Conservation (phyloP, 2,113 vertebrate species). For the Amblyornis subalaris region DNA sequence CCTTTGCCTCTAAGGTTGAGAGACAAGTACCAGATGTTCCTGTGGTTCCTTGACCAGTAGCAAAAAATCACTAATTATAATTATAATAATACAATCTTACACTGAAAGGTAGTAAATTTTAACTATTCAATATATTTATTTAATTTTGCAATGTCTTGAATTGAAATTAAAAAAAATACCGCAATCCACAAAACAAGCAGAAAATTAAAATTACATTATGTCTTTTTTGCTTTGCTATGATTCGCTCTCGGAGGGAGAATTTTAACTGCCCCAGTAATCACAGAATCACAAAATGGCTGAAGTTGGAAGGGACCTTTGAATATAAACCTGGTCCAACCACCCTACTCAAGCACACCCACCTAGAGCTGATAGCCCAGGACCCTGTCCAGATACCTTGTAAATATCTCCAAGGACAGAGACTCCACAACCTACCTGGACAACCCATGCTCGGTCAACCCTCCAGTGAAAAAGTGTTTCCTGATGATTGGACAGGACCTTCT, state of each 20-base stretch:
- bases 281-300: not conserved
- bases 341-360: not conserved
- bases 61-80: not conserved
- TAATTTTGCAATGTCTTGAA: not conserved
- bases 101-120: not conserved
- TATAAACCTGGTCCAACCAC: not conserved
- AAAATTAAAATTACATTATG: not conserved
- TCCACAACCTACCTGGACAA: not conserved
- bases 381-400: not conserved
- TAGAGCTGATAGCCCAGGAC: not conserved
- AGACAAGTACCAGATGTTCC: not conserved
- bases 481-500: fast-evolving
- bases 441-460: fast-evolving
- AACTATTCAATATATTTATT: not conserved
- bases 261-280: not conserved
- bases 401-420: not conserved
- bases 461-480: not conserved
- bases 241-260: not conserved
- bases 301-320: not conserved
- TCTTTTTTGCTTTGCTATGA: not conserved
- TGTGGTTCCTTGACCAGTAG: not conserved
- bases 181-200: not conserved
- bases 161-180: not conserved
- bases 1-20: not conserved
- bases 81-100: not conserved